These are phyloP conservation scores for Acanthornis magna DNA, from an alignment of 2,797 vertebrate species.

Conservation along the genomic window DNA sequence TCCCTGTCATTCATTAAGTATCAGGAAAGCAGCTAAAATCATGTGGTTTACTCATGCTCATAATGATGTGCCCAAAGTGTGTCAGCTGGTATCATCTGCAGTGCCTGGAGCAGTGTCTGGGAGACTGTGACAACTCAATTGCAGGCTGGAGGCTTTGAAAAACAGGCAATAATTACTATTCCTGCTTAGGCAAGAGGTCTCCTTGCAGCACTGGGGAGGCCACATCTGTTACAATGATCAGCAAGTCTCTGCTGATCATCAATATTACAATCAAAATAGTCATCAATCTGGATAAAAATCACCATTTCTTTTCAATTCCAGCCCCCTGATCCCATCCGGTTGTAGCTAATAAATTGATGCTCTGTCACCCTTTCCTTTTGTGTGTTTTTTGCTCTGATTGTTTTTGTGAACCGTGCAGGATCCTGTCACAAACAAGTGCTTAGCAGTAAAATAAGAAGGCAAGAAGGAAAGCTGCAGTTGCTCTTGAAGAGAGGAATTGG, in stretches of 20 bases:
- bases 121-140: constrained; percentile 76
- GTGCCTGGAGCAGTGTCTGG: constrained; percentile 73
- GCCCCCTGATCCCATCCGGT: constrained; percentile 3
- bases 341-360: constrained; percentile 1
- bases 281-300: constrained; percentile 69
- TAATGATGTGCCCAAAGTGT: constrained; percentile 60
- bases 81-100: constrained; percentile 76
- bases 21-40: constrained; percentile 52
- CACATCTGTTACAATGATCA: constrained; percentile 76
- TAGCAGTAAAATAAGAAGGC: background rate
- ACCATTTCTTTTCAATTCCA: constrained; percentile 40
- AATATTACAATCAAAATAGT: constrained; percentile 67
- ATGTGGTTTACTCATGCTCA: constrained; percentile 69
- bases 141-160: constrained; percentile 70
- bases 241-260: constrained; percentile 42
- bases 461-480: background rate
- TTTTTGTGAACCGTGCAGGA: background rate
- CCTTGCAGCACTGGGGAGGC: constrained; percentile 32
- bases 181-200: constrained; percentile 45
- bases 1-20: constrained; percentile 4
- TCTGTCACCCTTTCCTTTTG: background rate
- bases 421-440: background rate
- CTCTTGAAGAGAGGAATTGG: background rate
- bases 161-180: constrained; percentile 69
- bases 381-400: background rate